Evolutionary conservation across 2,113 vertebrate species (phyloP).

Genomic region (Pandion haliaetus): DNA sequence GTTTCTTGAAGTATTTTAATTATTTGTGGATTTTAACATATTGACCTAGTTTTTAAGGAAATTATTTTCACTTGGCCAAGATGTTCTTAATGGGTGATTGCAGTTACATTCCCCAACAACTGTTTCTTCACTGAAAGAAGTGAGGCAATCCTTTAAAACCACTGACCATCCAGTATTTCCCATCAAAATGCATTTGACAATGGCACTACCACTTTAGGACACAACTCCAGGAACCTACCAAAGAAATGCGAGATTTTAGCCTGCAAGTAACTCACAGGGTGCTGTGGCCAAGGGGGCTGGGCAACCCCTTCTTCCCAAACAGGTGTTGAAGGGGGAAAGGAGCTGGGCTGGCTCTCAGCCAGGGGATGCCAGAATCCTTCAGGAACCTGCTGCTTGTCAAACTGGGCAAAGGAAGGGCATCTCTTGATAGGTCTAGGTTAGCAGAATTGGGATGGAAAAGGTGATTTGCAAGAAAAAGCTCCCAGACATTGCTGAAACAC

Average conservation of each 20-base stretch:
- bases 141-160: neutral
- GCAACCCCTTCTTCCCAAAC: neutral
- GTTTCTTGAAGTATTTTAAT: neutral
- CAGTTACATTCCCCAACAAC: neutral
- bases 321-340: neutral
- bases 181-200: neutral
- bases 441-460: neutral
- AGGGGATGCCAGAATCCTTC: neutral
- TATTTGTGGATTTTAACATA: neutral
- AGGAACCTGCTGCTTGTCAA: neutral
- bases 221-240: neutral
- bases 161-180: neutral
- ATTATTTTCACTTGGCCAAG: neutral
- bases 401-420: neutral
- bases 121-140: neutral
- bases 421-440: neutral
- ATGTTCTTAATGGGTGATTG: neutral
- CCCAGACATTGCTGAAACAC: neutral
- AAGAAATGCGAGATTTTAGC: neutral
- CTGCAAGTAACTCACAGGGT: neutral
- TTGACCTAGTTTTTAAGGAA: neutral
- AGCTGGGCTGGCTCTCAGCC: neutral
- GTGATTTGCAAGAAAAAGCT: neutral
- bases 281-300: accelerated
- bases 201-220: neutral